Evolutionary conservation across 1,140 invertebrate genomes (phyloP), one percentile per base, ranked within the genome.

Genomic region (Tetragnatha versicolor): DNA sequence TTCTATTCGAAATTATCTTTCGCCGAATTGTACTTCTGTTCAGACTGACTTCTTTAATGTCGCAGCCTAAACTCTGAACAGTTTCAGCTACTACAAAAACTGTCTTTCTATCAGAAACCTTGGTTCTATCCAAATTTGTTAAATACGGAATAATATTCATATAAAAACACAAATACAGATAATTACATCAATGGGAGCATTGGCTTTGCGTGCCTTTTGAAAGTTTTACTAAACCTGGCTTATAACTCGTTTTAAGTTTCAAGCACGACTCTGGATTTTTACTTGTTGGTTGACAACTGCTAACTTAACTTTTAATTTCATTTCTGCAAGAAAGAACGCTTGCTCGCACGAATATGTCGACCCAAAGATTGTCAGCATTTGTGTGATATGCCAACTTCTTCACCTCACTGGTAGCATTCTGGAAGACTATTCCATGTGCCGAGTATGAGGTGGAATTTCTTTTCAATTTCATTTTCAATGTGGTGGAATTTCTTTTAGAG

Each of bases 171-270:
- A 49, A 49, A 17, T 49, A 49, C 22, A 17, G 4, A 49, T 49
- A 49, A 17, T 49, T 49, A 17, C 45, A 49, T 3, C 45, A 49
- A 17, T 49, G 17, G 17, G 5, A 17, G 5, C 4, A 17, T 17
- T 7, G n/a, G n/a, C n/a, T n/a, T n/a, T n/a, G n/a, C n/a, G n/a
- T n/a, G n/a, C n/a, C n/a, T n/a, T n/a, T n/a, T n/a, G n/a, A n/a
- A n/a, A n/a, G n/a, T n/a, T n/a, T n/a, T n/a, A n/a, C n/a, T n/a
- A n/a, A n/a, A n/a, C n/a, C n/a, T n/a, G n/a, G n/a, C n/a, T n/a
- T n/a, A n/a, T n/a, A n/a, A n/a, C n/a, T 20, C 22, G 45, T 49
- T 49, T 49, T 49, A 49, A 49, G 45, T 49, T 49, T 49, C 45
- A 17, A 49, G 45, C 45, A 49, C 17, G 45, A 49, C 45, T 49